Base-by-base conservation (phyloP, 2,888 invertebrate genomes). In the Ophonus ardosiacus region DNA sequence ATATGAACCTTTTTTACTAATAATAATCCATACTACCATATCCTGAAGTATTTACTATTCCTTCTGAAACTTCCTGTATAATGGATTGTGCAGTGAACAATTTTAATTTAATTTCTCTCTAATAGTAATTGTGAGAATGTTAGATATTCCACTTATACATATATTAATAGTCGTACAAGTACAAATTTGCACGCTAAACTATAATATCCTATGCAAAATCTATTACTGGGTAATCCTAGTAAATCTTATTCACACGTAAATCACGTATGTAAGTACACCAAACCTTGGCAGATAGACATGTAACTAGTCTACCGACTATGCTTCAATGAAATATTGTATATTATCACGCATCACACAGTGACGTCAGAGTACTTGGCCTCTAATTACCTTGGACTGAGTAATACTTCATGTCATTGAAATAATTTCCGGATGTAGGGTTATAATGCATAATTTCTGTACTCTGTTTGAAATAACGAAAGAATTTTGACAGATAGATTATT, bases 281-380 rank as follows among this genome's bases (percentile, higher is more conserved):
- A 21, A 51, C 74, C 74, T 74, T 74, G 51, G 43, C 74, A 74
- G 74, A 51, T 51, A 56, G 74, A 74, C 74, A 74, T 43, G 74
- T 74, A 74, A 74, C 51, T 43, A 74, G 43, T 8, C 18, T 51
- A 51, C 17, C 21, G n/a, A 18, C 40, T 51, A 18, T 40, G 63
- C 80, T 17, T 31, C 61, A 81, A 10, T 51, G 51, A 74, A 21
- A 43, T 74, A 81, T 51, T 65, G 81, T 24, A 40, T 43, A 24
- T 81, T n/a, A 61, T 17, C 79, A 59, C 79, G 79, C 59, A 18
- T 57, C 61, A 63, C 7, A 68, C 21, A 40, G 63, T 40, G 56
- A 78, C 56, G 57, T 57, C 43, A 51, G 10, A 8, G 43, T 31
- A 31, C 59, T 51, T 51, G 8, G 43, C 43, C 31, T 51, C 43